A percentile compares a stretch with the other conserved stretches of the same genome.
Evolutionary conservation across 2,888 invertebrate genomes (phyloP).

Genomic region (Villa cingulata): DNA sequence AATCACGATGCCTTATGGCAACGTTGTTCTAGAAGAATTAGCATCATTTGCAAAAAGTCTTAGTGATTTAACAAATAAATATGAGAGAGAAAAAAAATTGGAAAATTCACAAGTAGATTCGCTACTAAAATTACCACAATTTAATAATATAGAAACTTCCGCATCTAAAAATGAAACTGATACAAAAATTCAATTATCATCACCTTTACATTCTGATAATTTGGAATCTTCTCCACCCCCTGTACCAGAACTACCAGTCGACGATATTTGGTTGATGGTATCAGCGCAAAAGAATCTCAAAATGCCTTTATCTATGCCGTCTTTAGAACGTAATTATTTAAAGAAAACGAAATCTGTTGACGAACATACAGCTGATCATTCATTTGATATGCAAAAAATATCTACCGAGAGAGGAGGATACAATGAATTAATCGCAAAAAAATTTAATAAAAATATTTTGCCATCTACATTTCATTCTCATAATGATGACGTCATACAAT

Average conservation of each 20-base stretch:
- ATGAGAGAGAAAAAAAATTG: slow-evolving; percentile 7
- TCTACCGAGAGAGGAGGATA: slow-evolving; percentile 50
- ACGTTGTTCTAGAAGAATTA: slow-evolving; percentile 52
- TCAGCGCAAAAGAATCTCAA: slow-evolving; percentile 47
- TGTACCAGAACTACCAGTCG: slow-evolving; percentile 27
- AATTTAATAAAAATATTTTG: slow-evolving; percentile 23
- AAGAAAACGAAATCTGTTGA: slow-evolving; percentile 39
- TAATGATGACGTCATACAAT: slow-evolving; percentile 19
- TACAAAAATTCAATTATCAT: slow-evolving; percentile 16
- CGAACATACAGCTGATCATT: slow-evolving; percentile 41
- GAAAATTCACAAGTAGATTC: slow-evolving; percentile 20
- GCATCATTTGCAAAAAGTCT: slow-evolving; percentile 46
- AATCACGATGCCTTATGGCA: slow-evolving; percentile 53
- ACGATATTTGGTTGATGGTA: slow-evolving; percentile 44
- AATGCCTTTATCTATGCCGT: slow-evolving; percentile 54
- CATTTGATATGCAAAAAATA: slow-evolving; percentile 56
- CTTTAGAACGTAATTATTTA: slow-evolving; percentile 50
- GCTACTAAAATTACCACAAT: slow-evolving; percentile 38
- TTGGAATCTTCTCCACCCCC: slow-evolving; percentile 31
- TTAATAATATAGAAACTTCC: slow-evolving; percentile 33
- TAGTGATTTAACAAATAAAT: slow-evolving; percentile 13
- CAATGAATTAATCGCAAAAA: slow-evolving; percentile 35
- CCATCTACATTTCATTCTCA: slow-evolving; percentile 17
- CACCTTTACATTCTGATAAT: slow-evolving; percentile 14
- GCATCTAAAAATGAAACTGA: background rate